Conservation (phyloP, 2,797 vertebrate species). For the Chanos chanos region DNA sequence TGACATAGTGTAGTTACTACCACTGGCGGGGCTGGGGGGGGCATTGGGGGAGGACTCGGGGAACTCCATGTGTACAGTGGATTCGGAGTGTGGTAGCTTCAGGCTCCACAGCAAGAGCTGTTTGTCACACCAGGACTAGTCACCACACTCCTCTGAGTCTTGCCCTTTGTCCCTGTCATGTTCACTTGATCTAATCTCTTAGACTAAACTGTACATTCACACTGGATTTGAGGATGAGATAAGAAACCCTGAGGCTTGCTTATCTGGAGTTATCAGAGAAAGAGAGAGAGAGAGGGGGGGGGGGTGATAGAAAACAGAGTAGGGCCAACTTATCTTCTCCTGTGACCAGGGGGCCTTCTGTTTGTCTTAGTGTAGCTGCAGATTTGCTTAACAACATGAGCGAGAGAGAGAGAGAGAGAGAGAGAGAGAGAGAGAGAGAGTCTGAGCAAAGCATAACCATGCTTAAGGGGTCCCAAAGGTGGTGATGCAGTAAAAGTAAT, state of each 20-base stretch:
- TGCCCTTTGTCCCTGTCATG: constrained; percentile 65
- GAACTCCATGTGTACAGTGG: too few relatives aligned
- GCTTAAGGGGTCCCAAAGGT: constrained; percentile 64
- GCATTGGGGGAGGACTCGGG: constrained; percentile 24
- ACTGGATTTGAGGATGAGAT: constrained; percentile 68
- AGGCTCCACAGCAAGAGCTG: constrained; percentile 24
- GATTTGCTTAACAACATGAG: constrained; percentile 54
- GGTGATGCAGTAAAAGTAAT: constrained; percentile 53
- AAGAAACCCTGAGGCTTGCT: constrained; percentile 65
- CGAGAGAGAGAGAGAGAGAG: constrained; percentile 50
- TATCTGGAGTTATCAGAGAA: constrained; percentile 73
- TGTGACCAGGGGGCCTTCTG: constrained; percentile 58
- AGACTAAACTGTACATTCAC: constrained; percentile 73
- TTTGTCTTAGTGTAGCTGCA: constrained; percentile 53
- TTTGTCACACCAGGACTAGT: constrained; percentile 25
- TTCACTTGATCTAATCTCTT: constrained; percentile 70
- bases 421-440: constrained; percentile 54
- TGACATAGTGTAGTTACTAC: constrained; percentile 28
- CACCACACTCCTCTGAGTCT: constrained; percentile 49
- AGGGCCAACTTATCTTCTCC: constrained; percentile 50
- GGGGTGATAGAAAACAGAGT: constrained; percentile 50
- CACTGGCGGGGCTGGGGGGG: constrained; percentile 21
- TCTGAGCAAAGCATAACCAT: constrained; percentile 34
- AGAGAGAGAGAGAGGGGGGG: too few relatives aligned
- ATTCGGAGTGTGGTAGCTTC: neutral